phyloP scores from a whole-genome alignment of 2,888 invertebrate genomes.

The Microctonus aethiopoides region DNA sequence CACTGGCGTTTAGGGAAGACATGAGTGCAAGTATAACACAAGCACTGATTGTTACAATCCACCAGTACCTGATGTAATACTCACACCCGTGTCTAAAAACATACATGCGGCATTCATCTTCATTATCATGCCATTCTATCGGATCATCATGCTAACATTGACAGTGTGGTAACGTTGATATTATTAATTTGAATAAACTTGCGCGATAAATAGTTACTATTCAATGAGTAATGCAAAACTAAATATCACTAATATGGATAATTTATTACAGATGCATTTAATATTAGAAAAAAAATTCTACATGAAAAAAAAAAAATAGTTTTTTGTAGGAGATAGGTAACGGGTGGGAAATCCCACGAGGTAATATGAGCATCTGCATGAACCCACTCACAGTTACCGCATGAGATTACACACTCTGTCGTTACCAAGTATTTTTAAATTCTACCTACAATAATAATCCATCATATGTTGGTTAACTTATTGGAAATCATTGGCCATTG shows the following conservation, averaged over 20 bases:
- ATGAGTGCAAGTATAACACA: conserved; percentile 90
- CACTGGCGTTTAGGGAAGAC: conserved; percentile 59
- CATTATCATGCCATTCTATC: conserved; percentile 41
- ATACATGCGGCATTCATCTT: conserved; percentile 65
- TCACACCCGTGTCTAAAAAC: conserved; percentile 79
- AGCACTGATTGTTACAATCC: conserved; percentile 78
- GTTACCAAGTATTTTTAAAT: conserved; percentile 58
- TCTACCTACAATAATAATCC: conserved; percentile 3
- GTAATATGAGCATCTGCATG: conserved; percentile 79
- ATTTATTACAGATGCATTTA: conserved; percentile 7
- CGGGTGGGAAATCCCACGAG: conserved; percentile 84
- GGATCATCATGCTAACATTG: conserved; percentile 16
- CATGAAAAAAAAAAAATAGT: conserved; percentile 30
- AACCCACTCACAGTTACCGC: conserved; percentile 93
- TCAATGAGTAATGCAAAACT: background rate
- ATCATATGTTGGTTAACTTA: background rate
- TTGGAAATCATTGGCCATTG: background rate
- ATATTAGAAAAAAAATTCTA: background rate
- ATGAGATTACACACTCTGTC: conserved; percentile 88
- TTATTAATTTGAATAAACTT: background rate
- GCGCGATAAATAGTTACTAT: background rate
- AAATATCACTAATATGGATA: background rate
- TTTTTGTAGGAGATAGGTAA: conserved; percentile 67
- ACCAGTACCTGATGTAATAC: conserved; percentile 99
- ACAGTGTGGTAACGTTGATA: background rate